Conservation (phyloP, 2,888 invertebrate genomes). For the Noctua janthina region DNA sequence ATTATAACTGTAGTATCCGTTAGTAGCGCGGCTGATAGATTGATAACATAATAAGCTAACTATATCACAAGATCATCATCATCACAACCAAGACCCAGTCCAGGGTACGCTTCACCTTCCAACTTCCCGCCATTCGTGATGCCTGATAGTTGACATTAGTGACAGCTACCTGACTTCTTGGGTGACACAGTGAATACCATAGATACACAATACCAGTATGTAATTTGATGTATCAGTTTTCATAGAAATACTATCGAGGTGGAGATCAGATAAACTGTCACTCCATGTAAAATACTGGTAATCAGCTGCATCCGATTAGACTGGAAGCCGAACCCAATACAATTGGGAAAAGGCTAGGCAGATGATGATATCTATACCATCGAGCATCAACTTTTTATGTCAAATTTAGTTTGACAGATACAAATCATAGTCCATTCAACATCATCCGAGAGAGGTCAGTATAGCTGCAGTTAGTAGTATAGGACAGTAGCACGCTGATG, state of each 20-base stretch:
- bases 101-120: neutral
- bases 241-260: no score
- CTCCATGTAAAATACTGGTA: no score
- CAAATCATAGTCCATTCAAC: neutral
- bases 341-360: no score
- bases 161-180: neutral
- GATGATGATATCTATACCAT: neutral
- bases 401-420: neutral
- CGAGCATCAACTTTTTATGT: neutral
- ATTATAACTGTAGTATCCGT: neutral
- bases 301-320: no score
- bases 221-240: neutral
- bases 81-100: neutral
- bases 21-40: neutral
- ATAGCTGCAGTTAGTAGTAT: neutral
- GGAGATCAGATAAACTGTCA: no score
- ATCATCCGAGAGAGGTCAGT: neutral
- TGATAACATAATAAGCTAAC: neutral
- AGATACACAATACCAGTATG: neutral
- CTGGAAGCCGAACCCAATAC: no score
- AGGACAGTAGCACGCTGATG: constrained; percentile 1
- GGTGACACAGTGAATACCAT: neutral
- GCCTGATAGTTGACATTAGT: neutral
- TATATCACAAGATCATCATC: neutral
- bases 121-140: neutral